Evolutionary conservation across 2,888 invertebrate genomes (phyloP).

Genomic region (Spicauda simplicius): DNA sequence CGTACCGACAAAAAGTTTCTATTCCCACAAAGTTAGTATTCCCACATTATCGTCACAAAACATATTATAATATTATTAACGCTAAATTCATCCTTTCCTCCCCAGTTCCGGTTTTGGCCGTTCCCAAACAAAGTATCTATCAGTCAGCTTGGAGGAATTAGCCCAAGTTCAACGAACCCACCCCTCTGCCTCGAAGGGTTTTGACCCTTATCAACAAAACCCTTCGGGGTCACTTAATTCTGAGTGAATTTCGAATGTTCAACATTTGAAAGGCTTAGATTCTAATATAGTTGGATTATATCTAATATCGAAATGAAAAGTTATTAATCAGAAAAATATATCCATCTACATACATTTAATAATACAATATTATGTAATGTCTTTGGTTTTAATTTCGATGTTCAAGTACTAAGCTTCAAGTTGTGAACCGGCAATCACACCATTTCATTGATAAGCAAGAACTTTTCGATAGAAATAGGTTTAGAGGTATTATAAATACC

Average conservation of each 20-base stretch:
- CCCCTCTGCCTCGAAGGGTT: conserved; percentile 41
- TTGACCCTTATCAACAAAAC: conserved; percentile 51
- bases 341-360: too few species aligned
- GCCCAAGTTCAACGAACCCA: conserved; percentile 67
- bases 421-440: too few species aligned
- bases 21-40: too few species aligned
- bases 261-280: background rate
- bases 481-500: too few species aligned
- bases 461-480: too few species aligned
- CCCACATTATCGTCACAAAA: background rate
- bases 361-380: too few species aligned
- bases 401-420: too few species aligned
- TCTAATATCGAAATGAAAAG: too few species aligned
- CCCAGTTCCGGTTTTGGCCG: conserved; percentile 10
- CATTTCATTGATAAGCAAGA: too few species aligned
- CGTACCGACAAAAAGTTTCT: background rate
- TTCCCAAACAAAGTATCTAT: conserved; percentile 16
- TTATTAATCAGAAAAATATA: too few species aligned
- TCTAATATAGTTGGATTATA: too few species aligned
- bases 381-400: too few species aligned
- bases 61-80: background rate
- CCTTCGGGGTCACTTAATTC: conserved; percentile 19
- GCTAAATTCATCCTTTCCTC: conserved; percentile 6
- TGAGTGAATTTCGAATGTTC: conserved; percentile 9
- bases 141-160: conserved; percentile 55